Percentiles rank a stretch among this genome's conserved stretches.
Conservation (phyloP, 2,113 vertebrate species). For the Anas platyrhynchos region DNA sequence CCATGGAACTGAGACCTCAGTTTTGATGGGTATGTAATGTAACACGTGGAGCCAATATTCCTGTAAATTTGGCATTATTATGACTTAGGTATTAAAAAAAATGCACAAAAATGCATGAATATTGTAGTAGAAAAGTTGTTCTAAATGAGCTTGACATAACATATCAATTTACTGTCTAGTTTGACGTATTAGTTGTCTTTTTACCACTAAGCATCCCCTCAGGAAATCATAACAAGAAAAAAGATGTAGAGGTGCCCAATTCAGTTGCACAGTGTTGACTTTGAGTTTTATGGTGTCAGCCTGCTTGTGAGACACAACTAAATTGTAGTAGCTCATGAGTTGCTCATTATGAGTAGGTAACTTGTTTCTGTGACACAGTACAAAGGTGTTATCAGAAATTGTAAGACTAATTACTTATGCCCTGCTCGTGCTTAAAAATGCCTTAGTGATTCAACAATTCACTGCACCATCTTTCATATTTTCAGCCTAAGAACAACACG, state of each 20-base stretch:
- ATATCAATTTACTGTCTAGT: constrained; percentile 47
- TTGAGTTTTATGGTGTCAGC: constrained; percentile 30
- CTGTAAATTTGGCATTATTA: background rate
- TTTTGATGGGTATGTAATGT: background rate
- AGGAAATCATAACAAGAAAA: constrained; percentile 52
- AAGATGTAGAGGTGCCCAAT: background rate
- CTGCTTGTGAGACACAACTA: background rate
- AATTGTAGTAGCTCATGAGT: constrained; percentile 1
- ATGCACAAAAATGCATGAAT: constrained; percentile 23
- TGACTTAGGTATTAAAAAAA: background rate
- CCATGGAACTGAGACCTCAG: background rate
- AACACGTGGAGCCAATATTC: background rate
- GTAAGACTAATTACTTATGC: background rate
- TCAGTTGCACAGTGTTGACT: background rate
- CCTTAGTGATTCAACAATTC: background rate
- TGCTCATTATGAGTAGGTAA: background rate
- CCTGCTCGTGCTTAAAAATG: background rate
- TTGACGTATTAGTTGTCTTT: constrained; percentile 56
- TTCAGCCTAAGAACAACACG: background rate
- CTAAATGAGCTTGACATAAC: constrained; percentile 57
- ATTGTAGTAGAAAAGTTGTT: background rate
- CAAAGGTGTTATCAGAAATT: background rate
- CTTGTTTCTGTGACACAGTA: background rate
- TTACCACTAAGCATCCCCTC: constrained; percentile 30
- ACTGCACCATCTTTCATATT: background rate